Conservation (phyloP, 2,797 vertebrate species). For the Anguilla pacifica region DNA sequence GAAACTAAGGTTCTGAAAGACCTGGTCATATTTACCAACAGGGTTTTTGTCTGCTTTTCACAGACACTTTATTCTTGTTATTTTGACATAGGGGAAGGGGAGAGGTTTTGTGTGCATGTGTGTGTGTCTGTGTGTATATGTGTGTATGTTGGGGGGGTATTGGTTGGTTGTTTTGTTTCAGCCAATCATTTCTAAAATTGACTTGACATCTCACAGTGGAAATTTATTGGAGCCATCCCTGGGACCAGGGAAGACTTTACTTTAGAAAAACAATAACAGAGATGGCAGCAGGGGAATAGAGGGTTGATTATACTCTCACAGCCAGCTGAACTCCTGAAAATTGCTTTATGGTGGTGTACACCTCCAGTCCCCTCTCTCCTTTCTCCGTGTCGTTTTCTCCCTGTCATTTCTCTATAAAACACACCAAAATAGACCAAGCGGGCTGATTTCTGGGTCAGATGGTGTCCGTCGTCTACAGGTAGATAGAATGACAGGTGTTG, state of each 20-base stretch:
- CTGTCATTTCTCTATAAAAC: neutral
- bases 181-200: constrained; percentile 14
- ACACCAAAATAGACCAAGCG: neutral
- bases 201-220: constrained; percentile 26
- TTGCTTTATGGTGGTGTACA: constrained; percentile 14
- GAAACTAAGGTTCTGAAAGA: neutral
- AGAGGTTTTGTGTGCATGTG: neutral
- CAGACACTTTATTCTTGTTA: neutral
- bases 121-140: neutral
- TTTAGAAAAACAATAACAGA: constrained; percentile 24
- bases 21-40: neutral
- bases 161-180: constrained; percentile 10
- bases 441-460: neutral
- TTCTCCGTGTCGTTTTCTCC: neutral
- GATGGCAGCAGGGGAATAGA: constrained; percentile 21
- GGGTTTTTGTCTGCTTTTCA: neutral
- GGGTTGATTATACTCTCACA: constrained; percentile 19
- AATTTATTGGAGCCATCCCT: constrained; percentile 26
- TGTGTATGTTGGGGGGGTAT: neutral
- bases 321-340: constrained; percentile 10
- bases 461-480: neutral
- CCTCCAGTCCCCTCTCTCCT: neutral
- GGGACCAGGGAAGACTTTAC: constrained; percentile 9
- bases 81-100: neutral
- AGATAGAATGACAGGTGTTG: constrained; percentile 1